A percentile compares a stretch with the other conserved stretches of the same genome.
Evolutionary conservation across 2,797 vertebrate species (phyloP).

Genomic region (Pagetopsis macropterus): DNA sequence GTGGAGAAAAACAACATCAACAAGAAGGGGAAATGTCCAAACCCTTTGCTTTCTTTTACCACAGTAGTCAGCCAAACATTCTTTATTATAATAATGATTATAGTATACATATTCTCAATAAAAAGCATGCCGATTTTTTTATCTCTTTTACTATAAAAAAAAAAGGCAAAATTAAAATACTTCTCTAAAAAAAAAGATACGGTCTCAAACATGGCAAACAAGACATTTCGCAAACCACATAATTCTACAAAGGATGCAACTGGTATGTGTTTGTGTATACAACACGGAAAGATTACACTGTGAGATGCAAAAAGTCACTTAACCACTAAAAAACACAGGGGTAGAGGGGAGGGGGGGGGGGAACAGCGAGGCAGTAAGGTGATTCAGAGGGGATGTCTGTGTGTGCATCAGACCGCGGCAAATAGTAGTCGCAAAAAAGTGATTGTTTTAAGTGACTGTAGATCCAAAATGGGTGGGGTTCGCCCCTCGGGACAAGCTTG

Average conservation of each 20-base stretch:
- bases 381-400: constrained; percentile 44
- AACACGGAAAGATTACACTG: constrained; percentile 78
- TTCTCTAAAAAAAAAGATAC: constrained; percentile 75
- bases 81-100: constrained; percentile 82
- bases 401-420: constrained; percentile 65
- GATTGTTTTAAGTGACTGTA: constrained; percentile 19
- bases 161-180: constrained; percentile 69
- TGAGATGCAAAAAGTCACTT: constrained; percentile 76
- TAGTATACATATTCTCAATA: constrained; percentile 77
- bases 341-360: constrained; percentile 10
- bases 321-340: constrained; percentile 72
- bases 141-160: constrained; percentile 56
- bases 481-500: constrained; percentile 2
- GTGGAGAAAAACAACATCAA: constrained; percentile 75
- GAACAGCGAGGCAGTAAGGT: constrained; percentile 57
- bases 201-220: constrained; percentile 79
- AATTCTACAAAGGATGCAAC: constrained; percentile 80
- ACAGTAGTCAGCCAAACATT: constrained; percentile 81
- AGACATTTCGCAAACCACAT: constrained; percentile 78
- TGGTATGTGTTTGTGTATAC: constrained; percentile 74
- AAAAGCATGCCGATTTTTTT: constrained; percentile 75
- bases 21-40: constrained; percentile 77
- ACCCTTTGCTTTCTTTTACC: constrained; percentile 77
- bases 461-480: constrained; percentile 19
- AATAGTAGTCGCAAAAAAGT: constrained; percentile 46